Evolutionary conservation across 2,113 vertebrate species (phyloP), one percentile per base, ranked within the genome.

Genomic region (Chionomys nivalis): DNA sequence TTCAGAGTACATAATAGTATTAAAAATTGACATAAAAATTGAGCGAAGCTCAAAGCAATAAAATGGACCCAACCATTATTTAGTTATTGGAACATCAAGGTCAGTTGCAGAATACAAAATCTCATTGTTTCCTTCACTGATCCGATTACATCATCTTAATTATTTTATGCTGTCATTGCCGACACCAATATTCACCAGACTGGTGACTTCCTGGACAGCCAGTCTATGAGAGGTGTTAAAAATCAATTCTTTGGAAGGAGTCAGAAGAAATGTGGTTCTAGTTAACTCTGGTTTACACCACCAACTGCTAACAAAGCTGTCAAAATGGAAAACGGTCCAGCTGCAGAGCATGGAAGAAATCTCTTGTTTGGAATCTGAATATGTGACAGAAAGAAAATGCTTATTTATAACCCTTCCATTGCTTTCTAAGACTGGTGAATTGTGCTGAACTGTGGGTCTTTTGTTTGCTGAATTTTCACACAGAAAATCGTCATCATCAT

Each of bases 261-360:
- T 76, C 55, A 93, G 76, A 93, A 91, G 76, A 94, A 98, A 98
- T 95, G 70, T 92, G 92, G 96, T 96, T 97, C 95, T 89, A 92
- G 94, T 97, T 97, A 98, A 95, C 90, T 94, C 79, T 93, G 81
- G 90, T 96, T 96, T 95, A 44, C 66, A 95, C 85, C 52, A 96
- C 77, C 31, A 95, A 94, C 66, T 96, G 90, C 93, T 92, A 97
- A 95, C 94, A 77, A 95, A 96, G 92, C 95, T 97, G 95, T 97
- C 92, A 97, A 87, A 97, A 92, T 86, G 78, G 96, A 97, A 97
- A 97, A 75, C 16, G 86, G 92, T 65, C 73, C 86, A 89, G 89
- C 31, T 75, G 66, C 33, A 83, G 66, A 94, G 39, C 47, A 87
- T 83, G 73, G 95, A 97, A 96, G 81, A 95, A 96, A 95, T 89